phyloP scores from a whole-genome alignment of 2,888 invertebrate genomes.

The Melanophora roralis region DNA sequence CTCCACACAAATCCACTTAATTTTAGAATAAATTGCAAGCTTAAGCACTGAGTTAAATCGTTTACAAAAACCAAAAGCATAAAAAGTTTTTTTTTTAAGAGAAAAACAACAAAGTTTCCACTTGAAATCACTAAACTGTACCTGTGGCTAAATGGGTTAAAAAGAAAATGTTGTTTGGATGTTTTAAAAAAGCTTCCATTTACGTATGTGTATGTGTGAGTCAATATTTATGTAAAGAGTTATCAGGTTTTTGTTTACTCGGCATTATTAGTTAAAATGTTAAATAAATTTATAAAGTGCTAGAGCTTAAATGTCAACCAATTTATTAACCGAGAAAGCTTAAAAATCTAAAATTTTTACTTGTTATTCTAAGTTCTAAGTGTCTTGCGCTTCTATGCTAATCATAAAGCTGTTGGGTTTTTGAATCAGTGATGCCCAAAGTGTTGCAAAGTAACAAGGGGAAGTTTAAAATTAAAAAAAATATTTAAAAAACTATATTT shows the following conservation, averaged over 20 bases:
- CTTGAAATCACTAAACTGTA: constrained; percentile 62
- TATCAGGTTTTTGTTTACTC: constrained; percentile 6
- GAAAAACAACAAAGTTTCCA: constrained; percentile 57
- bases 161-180: constrained; percentile 30
- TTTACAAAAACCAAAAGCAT: constrained; percentile 16
- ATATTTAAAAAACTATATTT: no score
- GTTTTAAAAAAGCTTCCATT: constrained; percentile 55
- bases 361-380: not conserved
- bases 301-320: constrained; percentile 60
- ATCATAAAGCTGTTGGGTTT: constrained; percentile 30
- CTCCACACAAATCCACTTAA: constrained; percentile 31
- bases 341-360: not conserved
- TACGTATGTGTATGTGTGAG: constrained; percentile 43
- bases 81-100: constrained; percentile 17
- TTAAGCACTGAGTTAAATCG: constrained; percentile 35
- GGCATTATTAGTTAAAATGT: constrained; percentile 30
- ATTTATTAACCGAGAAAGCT: constrained; percentile 42
- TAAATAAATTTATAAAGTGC: constrained; percentile 53
- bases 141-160: constrained; percentile 63
- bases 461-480: no score
- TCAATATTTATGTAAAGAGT: not conserved
- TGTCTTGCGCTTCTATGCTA: not conserved
- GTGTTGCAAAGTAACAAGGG: no score
- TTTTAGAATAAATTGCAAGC: constrained; percentile 37
- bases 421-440: constrained; percentile 4